Conservation (phyloP, 2,797 vertebrate genomes). For the Manis crassicaudata region DNA sequence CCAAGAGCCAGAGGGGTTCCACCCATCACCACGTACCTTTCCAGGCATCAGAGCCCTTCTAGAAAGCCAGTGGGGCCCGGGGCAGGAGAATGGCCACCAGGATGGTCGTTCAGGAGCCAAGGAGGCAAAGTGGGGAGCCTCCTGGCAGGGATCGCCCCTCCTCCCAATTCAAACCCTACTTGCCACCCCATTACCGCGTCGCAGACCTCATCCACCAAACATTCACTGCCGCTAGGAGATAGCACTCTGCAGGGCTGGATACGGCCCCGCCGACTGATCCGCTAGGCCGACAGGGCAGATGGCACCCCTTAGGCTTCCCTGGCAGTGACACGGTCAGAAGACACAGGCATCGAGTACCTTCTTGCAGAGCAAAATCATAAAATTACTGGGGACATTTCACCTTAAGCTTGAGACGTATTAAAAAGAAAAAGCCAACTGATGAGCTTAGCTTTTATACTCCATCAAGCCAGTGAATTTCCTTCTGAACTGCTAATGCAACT, state of each 20-base stretch:
- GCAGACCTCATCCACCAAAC: not conserved
- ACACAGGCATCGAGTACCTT: not conserved
- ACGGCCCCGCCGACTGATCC: not conserved
- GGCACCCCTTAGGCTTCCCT: not conserved
- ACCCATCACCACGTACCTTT: conserved; percentile 63
- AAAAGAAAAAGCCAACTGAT: not conserved
- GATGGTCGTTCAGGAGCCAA: not conserved
- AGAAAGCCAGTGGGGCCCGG: not conserved
- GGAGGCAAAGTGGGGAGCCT: not conserved
- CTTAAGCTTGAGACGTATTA: conserved; percentile 39
- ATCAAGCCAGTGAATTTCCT: conserved; percentile 62
- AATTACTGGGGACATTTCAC: conserved; percentile 29
- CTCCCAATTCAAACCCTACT: not conserved
- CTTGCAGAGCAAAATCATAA: conserved; percentile 35
- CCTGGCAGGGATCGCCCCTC: not conserved
- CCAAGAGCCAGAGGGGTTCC: conserved; percentile 45
- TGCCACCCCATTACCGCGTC: not conserved
- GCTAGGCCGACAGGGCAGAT: not conserved
- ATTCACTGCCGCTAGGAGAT: not conserved
- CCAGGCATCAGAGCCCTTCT: not conserved
- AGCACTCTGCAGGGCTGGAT: not conserved
- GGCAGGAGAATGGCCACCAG: not conserved
- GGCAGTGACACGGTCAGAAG: not conserved
- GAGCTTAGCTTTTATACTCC: conserved; percentile 30
- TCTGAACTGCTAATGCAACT: conserved; percentile 50